These are phyloP conservation scores for Acropternis orthonyx DNA, from an alignment of 2,797 vertebrate species.

Conservation along the genomic window DNA sequence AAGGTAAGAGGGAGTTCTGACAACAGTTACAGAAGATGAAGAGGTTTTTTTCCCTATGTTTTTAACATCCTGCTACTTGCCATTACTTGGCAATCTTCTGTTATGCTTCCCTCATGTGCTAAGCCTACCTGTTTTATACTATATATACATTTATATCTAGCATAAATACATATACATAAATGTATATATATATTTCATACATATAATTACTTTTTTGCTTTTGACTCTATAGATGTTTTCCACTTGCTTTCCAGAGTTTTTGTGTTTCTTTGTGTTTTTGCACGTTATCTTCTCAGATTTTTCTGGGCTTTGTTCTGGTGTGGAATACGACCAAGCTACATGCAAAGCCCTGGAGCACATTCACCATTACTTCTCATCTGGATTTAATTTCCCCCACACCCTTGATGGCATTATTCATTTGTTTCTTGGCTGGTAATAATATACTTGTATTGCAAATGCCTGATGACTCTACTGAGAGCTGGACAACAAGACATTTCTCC, in stretches of 20 bases:
- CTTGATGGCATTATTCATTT: background rate
- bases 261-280: background rate
- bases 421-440: background rate
- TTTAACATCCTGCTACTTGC: background rate
- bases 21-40: background rate
- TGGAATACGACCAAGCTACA: background rate
- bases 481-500: background rate
- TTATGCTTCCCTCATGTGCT: background rate
- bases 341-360: background rate
- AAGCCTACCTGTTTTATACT: background rate
- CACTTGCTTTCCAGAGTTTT: background rate
- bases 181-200: background rate
- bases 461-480: background rate
- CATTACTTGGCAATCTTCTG: background rate
- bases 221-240: background rate
- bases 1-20: background rate
- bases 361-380: background rate
- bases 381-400: background rate
- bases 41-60: accelerated
- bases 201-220: background rate
- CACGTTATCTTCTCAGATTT: background rate
- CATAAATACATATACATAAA: background rate
- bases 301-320: background rate
- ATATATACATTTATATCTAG: background rate
- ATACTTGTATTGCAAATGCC: background rate